Evolutionary conservation across 2,888 invertebrate genomes (phyloP).

Genomic region (Gasteruption jaculator): DNA sequence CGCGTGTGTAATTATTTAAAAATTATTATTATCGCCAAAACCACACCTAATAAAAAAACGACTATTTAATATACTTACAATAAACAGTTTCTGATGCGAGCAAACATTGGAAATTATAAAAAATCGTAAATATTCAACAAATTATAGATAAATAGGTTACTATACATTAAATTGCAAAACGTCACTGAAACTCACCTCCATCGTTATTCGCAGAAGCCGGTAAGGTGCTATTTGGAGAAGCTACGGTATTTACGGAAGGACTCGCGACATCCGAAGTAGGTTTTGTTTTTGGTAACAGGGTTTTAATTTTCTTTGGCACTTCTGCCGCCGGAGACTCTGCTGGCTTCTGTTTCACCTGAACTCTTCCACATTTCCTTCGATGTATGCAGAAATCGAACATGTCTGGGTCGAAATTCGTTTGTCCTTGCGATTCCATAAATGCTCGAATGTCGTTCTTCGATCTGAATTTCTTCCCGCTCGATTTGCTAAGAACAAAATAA

Average conservation of each 20-base stretch:
- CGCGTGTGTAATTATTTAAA: too few relatives aligned
- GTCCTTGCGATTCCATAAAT: constrained; percentile 51
- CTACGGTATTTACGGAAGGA: constrained; percentile 23
- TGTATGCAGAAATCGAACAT: constrained; percentile 61
- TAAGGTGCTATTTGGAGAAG: constrained; percentile 15
- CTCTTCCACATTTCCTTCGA: too few relatives aligned
- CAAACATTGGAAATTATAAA: constrained; percentile 13
- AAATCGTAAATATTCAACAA: constrained; percentile 11
- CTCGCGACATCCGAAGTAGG: constrained; percentile 12
- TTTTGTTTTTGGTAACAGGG: constrained; percentile 44
- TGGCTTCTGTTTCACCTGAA: constrained; percentile 32
- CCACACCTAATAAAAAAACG: constrained; percentile 7
- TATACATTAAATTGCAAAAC: constrained; percentile 7
- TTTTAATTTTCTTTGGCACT: constrained; percentile 43
- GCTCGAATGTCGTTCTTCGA: constrained; percentile 58
- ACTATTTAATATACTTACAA: constrained; percentile 33
- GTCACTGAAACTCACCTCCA: constrained; percentile 33
- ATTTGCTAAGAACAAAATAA: constrained; percentile 45
- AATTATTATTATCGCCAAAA: too few relatives aligned
- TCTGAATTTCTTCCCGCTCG: constrained; percentile 60
- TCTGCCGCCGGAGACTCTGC: constrained; percentile 26
- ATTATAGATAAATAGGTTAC: constrained; percentile 5
- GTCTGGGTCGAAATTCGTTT: constrained; percentile 54
- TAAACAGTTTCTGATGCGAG: constrained; percentile 33
- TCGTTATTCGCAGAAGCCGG: constrained; percentile 28